These are phyloP conservation scores for roundworm (Caenorhabditis elegans) DNA, from an alignment of 1,140 invertebrate genomes.

Conservation along the genomic window WBcel235 BX284604.4:11561001-11561500, in stretches of 20 bases:
- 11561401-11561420: neutral
- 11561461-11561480: neutral
- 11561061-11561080: too few species aligned
- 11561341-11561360: neutral
- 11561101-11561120: too few species aligned
- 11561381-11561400: slow-evolving; percentile 16
- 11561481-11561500: neutral
- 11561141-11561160: neutral
- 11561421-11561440: neutral
- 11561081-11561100: too few species aligned
- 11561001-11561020: too few species aligned
- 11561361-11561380: neutral
- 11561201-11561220: neutral
- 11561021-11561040: too few species aligned
- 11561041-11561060: too few species aligned
- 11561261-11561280: slow-evolving; percentile 6
- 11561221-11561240: neutral
- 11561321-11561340: neutral
- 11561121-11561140: neutral
- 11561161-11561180: neutral
- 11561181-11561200: neutral
- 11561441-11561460: slow-evolving; percentile 4
- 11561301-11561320: slow-evolving; percentile 18
- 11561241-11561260: slow-evolving; percentile 10
- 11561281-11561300: slow-evolving; percentile 30